A percentile compares a stretch with the other conserved stretches of the same genome.
Evolutionary conservation across 2,797 vertebrate genomes (phyloP).

Genomic region (Sarcoramphus papa): DNA sequence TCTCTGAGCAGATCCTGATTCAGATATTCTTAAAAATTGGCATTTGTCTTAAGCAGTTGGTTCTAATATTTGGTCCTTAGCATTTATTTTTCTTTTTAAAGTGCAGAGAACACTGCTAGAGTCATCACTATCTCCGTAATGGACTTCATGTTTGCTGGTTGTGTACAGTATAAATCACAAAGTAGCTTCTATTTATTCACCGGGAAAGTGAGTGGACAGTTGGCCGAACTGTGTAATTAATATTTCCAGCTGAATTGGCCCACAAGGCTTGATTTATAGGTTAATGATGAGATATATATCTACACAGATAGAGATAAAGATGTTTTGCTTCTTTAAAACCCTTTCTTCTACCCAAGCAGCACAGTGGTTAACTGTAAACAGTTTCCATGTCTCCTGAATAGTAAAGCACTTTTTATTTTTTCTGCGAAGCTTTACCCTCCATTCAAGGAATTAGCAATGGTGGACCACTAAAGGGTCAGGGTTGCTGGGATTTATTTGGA

Average conservation of each 20-base stretch:
- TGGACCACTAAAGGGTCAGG: neutral
- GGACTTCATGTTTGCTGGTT: neutral
- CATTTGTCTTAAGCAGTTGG: neutral
- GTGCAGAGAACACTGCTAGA: neutral
- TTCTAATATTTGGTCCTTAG: neutral
- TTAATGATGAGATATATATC: neutral
- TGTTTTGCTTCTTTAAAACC: neutral
- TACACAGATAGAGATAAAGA: neutral
- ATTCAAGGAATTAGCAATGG: neutral
- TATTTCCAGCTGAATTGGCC: neutral
- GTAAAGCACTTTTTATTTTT: neutral
- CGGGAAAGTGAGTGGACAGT: neutral
- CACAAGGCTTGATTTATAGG: neutral
- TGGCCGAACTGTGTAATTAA: neutral
- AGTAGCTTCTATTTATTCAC: neutral
- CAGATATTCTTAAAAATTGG: neutral
- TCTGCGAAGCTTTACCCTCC: neutral
- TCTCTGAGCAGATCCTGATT: neutral
- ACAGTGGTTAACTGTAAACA: neutral
- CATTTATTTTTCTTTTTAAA: neutral
- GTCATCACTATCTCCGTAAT: neutral
- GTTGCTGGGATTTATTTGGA: neutral
- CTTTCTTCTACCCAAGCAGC: neutral
- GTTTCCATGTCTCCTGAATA: neutral
- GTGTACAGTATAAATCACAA: neutral